Base-by-base conservation (phyloP, 1,140 invertebrate genomes). In the Drosophila leontia region DNA sequence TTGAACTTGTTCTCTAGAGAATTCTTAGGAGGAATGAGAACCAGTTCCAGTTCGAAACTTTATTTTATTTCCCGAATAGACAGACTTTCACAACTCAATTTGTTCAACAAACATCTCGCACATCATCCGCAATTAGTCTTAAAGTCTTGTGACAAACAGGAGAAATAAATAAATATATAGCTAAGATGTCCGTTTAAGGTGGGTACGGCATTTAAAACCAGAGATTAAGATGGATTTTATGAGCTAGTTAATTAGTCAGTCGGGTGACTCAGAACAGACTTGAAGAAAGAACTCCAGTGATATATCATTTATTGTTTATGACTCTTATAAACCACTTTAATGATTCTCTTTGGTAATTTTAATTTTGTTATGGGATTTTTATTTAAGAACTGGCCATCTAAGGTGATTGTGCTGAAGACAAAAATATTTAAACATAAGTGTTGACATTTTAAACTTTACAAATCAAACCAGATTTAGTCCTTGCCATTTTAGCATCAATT, bases 51-150 rank as follows among this genome's bases (percentile, higher is more conserved):
- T 23, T 34, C 11, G n/a, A 50, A 47, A 57, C 50, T 32, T 44
- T 62, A 32, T 44, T 71, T 51, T 71, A 23, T 51, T 59, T 51
- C 39, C 64, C 23, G 32, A 11, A 51, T 29, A 6, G 19, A 35
- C 57, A 51, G 19, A 23, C 64, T 48, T 72, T 72, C 70, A 72
- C 72, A 72, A 60, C 42, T 72, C 68, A 72, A 50, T 72, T 60
- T 60, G 42, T 58, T 12, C 39, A 44, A 45, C 67, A 70, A 53
- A 70, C 67, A 55, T 42, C 7, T 50, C 65, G 29, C 44, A 11
- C 53, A 29, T 72, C 67, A 45, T 42, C 17, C 23, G 53, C 55
- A 74, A 74, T 74, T 74, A 60, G 70, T 51, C 23, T 59, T 8
- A 42, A 51, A 53, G 48, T 59, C 29, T 72, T 48, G 41, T 72